Conservation (phyloP, 1,140 invertebrate species). For the Drosophila orosa region DNA sequence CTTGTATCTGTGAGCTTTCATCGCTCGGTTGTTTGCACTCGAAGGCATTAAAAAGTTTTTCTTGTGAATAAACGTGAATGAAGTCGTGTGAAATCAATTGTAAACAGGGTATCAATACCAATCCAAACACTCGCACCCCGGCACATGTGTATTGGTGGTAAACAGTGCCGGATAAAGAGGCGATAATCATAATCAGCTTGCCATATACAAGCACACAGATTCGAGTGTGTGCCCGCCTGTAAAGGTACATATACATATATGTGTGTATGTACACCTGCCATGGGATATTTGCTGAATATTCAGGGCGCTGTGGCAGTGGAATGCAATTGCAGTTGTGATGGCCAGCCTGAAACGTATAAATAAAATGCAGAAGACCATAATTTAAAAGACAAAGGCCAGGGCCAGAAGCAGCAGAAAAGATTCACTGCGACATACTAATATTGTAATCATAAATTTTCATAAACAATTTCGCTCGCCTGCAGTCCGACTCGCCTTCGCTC, state of each 20-base stretch:
- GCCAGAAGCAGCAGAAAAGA: constrained; percentile 43
- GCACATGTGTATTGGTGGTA: constrained; percentile 20
- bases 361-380: constrained; percentile 65
- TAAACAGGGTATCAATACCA: constrained; percentile 77
- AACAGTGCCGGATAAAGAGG: constrained; percentile 40
- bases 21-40: constrained; percentile 67
- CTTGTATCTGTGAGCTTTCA: constrained; percentile 44
- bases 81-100: constrained; percentile 79
- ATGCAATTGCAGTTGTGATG: constrained; percentile 43
- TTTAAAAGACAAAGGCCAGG: constrained; percentile 69
- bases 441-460: constrained; percentile 83
- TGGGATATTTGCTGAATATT: constrained; percentile 20
- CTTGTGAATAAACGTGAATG: constrained; percentile 70
- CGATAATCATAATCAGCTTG: constrained; percentile 73
- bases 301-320: constrained; percentile 1
- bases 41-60: constrained; percentile 78
- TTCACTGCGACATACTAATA: constrained; percentile 79
- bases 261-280: constrained; percentile 23
- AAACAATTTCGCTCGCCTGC: constrained; percentile 77
- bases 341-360: constrained; percentile 54
- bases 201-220: constrained; percentile 6
- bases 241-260: no score
- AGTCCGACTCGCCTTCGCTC: constrained; percentile 33
- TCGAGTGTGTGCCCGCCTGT: constrained; percentile 2
- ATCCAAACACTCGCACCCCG: constrained; percentile 39